Evolutionary conservation across 1,140 invertebrate genomes (phyloP).

Genomic region (Schlechtendalia chinensis): DNA sequence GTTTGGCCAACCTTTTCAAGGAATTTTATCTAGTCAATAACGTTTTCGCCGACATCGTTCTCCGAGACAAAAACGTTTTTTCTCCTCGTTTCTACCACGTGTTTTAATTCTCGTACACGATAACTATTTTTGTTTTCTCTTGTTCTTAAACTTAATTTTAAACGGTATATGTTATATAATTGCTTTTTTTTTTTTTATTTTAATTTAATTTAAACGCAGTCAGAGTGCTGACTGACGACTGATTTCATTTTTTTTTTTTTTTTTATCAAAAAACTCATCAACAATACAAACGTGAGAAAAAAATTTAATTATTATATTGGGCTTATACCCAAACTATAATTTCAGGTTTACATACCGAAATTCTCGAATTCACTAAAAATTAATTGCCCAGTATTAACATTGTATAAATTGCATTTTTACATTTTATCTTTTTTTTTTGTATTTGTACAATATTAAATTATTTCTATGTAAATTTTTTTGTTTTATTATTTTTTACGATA

Average conservation of each 20-base stretch:
- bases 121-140: slow-evolving; percentile 25
- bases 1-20: not conserved
- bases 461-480: slow-evolving; percentile 1
- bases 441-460: slow-evolving; percentile 6
- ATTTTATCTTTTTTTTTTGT: slow-evolving; percentile 1
- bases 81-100: not conserved
- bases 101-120: slow-evolving; percentile 2
- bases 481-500: not conserved
- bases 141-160: not conserved
- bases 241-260: slow-evolving; percentile 7
- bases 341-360: not conserved
- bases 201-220: not conserved
- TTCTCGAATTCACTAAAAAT: not conserved
- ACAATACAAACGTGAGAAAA: not conserved
- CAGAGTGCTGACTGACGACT: slow-evolving; percentile 21
- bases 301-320: not conserved
- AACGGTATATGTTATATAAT: not conserved
- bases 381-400: slow-evolving; percentile 17
- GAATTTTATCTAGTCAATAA: slow-evolving; percentile 35
- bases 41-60: not conserved
- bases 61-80: not conserved
- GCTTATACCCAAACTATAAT: not conserved
- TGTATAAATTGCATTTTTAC: slow-evolving; percentile 21
- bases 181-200: not conserved
- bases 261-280: slow-evolving; percentile 25